Percentiles rank a stretch among this genome's conserved stretches.
These are phyloP conservation scores for Heliconius ethilla DNA, from an alignment of 2,888 invertebrate genomes.

Conservation along the genomic window DNA sequence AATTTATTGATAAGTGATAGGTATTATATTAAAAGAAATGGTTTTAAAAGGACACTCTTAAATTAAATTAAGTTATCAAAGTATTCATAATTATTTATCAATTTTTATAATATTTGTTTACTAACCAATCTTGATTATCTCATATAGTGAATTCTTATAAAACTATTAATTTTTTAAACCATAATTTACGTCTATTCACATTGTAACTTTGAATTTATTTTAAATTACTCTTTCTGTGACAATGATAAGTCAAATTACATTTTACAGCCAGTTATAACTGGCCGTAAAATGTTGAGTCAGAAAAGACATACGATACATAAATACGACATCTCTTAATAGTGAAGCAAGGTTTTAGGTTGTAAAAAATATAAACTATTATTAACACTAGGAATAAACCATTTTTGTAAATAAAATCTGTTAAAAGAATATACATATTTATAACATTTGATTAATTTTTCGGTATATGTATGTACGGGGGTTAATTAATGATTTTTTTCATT, in stretches of 20 bases:
- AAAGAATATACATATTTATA: neutral
- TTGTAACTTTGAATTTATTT: constrained; percentile 21
- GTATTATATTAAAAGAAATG: neutral
- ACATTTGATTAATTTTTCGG: neutral
- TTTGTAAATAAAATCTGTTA: neutral
- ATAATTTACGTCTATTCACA: constrained; percentile 25
- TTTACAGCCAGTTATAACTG: constrained; percentile 25
- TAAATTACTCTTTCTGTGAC: neutral
- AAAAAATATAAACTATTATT: neutral
- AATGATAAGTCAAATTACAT: constrained; percentile 8
- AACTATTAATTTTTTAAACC: constrained; percentile 11
- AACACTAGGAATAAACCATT: neutral
- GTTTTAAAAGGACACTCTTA: neutral
- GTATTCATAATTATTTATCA: neutral
- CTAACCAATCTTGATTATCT: neutral
- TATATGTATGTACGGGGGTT: neutral
- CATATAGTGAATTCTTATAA: constrained; percentile 8
- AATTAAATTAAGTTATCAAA: neutral
- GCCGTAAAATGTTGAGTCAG: neutral
- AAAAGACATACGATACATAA: too few relatives aligned
- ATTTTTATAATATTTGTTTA: neutral
- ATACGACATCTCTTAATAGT: neutral
- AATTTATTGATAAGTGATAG: neutral
- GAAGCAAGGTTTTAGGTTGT: neutral
- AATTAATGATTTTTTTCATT: neutral